Evolutionary conservation across 2,113 vertebrate genomes (phyloP), one percentile per base, ranked within the genome.

Genomic region (Eurystomus gularis): DNA sequence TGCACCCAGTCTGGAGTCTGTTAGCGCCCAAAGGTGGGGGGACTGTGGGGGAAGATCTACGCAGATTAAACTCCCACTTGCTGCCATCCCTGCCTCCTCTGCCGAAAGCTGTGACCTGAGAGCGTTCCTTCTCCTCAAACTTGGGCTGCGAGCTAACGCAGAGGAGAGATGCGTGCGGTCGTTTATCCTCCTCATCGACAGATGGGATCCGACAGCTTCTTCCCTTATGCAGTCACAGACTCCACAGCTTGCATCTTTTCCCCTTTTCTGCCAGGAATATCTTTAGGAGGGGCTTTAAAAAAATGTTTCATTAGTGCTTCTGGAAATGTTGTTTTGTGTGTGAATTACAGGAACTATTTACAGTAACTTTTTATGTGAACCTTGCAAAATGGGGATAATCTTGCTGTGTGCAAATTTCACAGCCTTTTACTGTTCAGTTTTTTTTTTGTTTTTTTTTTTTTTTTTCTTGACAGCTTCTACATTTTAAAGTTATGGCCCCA

Each of bases 181-280:
- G 37, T 96, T 95, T 75, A 93, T 96, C 91, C 86, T 94, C 48
- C 86, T 82, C 57, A 10, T 91, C 73, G 49, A 96, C 95, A 96
- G 95, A 96, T 97, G 96, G 96, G 81, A 94, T 94, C 94, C 86
- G 88, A 96, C 96, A 96, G 95, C 91, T 94, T 61, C 88, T 93
- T 94, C 81, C 95, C 95, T 94, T 94, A 70, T 92, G 96, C 90
- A 95, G 94, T 86, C 77, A 91, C 94, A 95, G 94, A 94, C 83
- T 95, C 92, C 94, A 93, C 95, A 96, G 92, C 94, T 97, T 97
- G 93, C 92, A 75, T 94, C 96, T 96, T 92, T 93, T 57, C 65
- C 89, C 86, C 94, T 95, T 94, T 96, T 91, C 96, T 97, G 94
- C 95, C 94, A 96, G 96, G 81, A 96, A 95, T 94, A 94, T 93